Conservation (phyloP, 2,113 vertebrate species). For the Madoqua kirkii region DNA sequence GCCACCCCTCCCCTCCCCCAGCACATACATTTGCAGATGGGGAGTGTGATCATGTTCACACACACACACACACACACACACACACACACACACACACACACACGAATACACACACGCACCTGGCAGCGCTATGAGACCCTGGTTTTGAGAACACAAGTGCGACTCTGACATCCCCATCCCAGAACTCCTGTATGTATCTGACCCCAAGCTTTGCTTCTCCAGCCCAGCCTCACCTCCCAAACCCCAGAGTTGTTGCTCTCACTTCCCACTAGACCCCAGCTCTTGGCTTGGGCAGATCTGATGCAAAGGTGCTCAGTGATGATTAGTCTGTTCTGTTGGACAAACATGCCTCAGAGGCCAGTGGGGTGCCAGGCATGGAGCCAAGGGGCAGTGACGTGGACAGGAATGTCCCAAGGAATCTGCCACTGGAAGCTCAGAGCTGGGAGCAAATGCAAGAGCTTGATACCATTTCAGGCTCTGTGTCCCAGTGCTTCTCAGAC, state of each 20-base stretch:
- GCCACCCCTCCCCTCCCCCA: background rate
- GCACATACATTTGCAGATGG: background rate
- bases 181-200: background rate
- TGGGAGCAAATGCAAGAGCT: background rate
- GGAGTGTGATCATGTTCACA: background rate
- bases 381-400: background rate
- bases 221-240: background rate
- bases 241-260: background rate
- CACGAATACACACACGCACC: accelerated
- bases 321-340: background rate
- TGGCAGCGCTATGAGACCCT: background rate
- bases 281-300: background rate
- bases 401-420: background rate
- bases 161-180: background rate
- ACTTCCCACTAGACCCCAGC: background rate
- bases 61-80: accelerated
- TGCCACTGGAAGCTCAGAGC: too few relatives aligned
- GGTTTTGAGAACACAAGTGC: background rate
- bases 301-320: background rate
- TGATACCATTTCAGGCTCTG: background rate
- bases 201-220: background rate
- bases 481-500: background rate
- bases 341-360: accelerated
- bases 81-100: accelerated
- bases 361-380: background rate